Conservation (phyloP, 2,797 vertebrate genomes). For the Coilia nasus region DNA sequence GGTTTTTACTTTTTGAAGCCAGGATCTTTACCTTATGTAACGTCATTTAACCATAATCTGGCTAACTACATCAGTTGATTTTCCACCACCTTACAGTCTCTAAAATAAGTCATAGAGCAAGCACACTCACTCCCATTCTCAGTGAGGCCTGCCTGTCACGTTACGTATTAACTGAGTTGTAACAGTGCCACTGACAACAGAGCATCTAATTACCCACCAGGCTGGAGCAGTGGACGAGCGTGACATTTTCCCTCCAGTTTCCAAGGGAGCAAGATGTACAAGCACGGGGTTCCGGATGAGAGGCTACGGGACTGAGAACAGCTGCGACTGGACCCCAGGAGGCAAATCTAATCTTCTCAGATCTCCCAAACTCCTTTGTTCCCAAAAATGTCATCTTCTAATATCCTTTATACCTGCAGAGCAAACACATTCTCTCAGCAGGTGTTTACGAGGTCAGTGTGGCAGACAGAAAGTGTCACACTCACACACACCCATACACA, state of each 20-base stretch:
- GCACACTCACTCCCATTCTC: not conserved
- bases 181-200: not conserved
- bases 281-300: not conserved
- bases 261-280: conserved; percentile 23
- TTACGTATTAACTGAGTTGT: not conserved
- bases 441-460: conserved; percentile 30
- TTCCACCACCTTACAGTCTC: not conserved
- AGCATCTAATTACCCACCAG: not conserved
- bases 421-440: not conserved
- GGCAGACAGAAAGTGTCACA: conserved; percentile 7
- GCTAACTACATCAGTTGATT: not conserved
- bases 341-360: conserved; percentile 19
- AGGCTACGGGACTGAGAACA: not conserved
- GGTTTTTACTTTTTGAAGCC: too few species aligned
- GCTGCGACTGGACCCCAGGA: conserved; percentile 26
- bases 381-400: conserved; percentile 39
- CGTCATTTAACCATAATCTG: not conserved
- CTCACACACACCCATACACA: conserved; percentile 20
- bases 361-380: conserved; percentile 32
- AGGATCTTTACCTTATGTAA: too few species aligned
- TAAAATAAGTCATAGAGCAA: not conserved
- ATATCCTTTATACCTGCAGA: conserved; percentile 19
- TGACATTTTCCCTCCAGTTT: conserved; percentile 50
- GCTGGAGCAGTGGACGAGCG: not conserved
- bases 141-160: not conserved